Evolutionary conservation across 2,113 vertebrate genomes (phyloP), one percentile per base, ranked within the genome.

Genomic region (Planiliza haematocheilus): DNA sequence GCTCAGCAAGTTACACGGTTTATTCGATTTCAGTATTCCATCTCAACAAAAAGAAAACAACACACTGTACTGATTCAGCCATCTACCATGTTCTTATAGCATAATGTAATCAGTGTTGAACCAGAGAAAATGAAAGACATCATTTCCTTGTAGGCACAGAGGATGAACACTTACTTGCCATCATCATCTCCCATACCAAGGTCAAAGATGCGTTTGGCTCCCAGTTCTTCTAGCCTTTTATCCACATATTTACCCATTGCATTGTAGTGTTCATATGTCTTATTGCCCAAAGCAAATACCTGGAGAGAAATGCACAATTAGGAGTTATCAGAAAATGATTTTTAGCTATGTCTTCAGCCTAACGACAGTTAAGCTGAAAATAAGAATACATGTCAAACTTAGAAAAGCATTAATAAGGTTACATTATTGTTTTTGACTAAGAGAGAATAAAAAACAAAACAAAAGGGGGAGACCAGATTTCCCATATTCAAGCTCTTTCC

Each of bases 191-290:
- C 98, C 80, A 96, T 70, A 37, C 98, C 97, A 0, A 98, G 93
- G 42, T 99, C 98, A 73, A 96, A 99, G 89, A 99, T 96, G 63
- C 97, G 94, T 7, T 94, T 94, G 10, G 93, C 98, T 12, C 97
- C 96, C 0, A 99, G 95, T 60, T 99, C 95, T 42, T 96, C 95
- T 82, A 99, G 87, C 8, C 95, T 93, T 91, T 96, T 98, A 88
- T 99, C 97, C 72, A 99, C 96, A 0, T 97, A 99, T 61, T 96
- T 98, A 2, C 96, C 98, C 97, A 97, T 99, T 21, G 98, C 96
- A 0, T 99, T 99, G 92, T 98, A 99, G 89, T 99, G 97, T 77
- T 99, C 98, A 0, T 99, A 99, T 0, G 97, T 99, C 88, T 99
- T 99, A 85, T 99, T 99, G 9, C 98, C 98, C 55, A 99, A 92